Evolutionary conservation across 2,888 invertebrate species (phyloP), one percentile per base, ranked within the genome.

Genomic region (Corythucha ciliata): DNA sequence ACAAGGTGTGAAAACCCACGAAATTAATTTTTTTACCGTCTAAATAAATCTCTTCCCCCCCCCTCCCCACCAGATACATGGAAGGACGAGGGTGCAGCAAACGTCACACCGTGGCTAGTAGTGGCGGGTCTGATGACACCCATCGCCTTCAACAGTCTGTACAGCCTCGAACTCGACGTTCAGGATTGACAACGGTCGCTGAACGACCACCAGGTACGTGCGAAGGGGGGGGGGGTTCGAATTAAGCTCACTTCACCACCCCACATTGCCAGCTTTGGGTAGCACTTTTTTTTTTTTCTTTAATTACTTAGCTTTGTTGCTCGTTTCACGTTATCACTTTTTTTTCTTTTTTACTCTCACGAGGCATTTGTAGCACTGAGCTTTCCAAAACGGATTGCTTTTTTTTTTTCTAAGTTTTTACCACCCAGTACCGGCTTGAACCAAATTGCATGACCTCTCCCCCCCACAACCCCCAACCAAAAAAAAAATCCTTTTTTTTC

Each of bases 181-280:
- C 85, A 4, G 90, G 91, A 58, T 74, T 91, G 10, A 74, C 84
- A 25, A 87, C 90, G 0, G 91, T 90, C 22, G 87, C 86, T 63
- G 89, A 90, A 67, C 71, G 88, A 57, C 84, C 84, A 16, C 89
- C 89, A 69, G 89, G 90, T 90, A 72, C 69, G 27, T 14, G 14
- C 33, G n/a, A n/a, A n/a, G n/a, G n/a, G n/a, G n/a, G n/a, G n/a
- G n/a, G n/a, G n/a, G n/a, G n/a, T n/a, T n/a, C n/a, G n/a, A n/a
- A n/a, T 5, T 33, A 33, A 7, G 14, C 33, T 33, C 14, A 33
- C 18, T 29, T 33, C 33, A 32, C 25, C 29, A 44, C 41, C 33
- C 8, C 18, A 5, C 18, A 16, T 33, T 33, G 14, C 18, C 10
- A 29, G 20, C 51, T 58, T 55, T 49, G 21, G 29, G 58, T 54